These are phyloP conservation scores for Lineus longissimus DNA, from an alignment of 1,140 invertebrate species.

Conservation along the genomic window DNA sequence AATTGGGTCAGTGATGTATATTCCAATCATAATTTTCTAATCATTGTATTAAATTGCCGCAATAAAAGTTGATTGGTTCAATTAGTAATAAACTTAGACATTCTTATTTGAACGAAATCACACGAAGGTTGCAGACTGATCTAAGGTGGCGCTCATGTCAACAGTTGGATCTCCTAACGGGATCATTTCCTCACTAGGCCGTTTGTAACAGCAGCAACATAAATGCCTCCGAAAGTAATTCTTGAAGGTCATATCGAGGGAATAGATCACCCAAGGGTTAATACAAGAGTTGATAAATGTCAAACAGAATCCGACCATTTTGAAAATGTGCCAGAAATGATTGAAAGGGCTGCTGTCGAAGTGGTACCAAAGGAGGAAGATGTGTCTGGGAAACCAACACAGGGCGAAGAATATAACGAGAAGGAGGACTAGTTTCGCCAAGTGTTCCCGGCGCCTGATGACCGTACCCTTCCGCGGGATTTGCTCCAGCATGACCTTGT, in stretches of 20 bases:
- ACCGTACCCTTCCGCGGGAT: background rate
- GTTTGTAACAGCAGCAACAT: slow-evolving; percentile 63
- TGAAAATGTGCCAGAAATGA: slow-evolving; percentile 78
- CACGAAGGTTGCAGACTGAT: too few relatives aligned
- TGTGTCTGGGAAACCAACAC: slow-evolving; percentile 81
- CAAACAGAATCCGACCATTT: slow-evolving; percentile 63
- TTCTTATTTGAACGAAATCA: too few relatives aligned
- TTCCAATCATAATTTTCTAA: too few relatives aligned
- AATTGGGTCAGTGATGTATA: too few relatives aligned
- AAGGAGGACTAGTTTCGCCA: slow-evolving; percentile 79
- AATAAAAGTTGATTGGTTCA: too few relatives aligned
- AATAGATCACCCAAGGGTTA: slow-evolving; percentile 88
- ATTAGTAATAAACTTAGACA: too few relatives aligned
- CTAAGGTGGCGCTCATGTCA: too few relatives aligned
- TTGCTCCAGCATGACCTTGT: background rate
- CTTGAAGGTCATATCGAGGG: slow-evolving; percentile 83
- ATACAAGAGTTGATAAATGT: slow-evolving; percentile 84
- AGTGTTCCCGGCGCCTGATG: slow-evolving; percentile 64
- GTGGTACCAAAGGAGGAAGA: slow-evolving; percentile 79
- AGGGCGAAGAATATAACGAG: slow-evolving; percentile 84
- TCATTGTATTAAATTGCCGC: too few relatives aligned
- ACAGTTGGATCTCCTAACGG: too few relatives aligned
- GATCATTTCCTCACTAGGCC: too few relatives aligned
- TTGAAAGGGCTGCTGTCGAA: slow-evolving; percentile 76
- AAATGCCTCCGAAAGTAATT: slow-evolving; percentile 86